Conservation (phyloP, 1,140 invertebrate species). For the Drosophila ficusphila region DNA sequence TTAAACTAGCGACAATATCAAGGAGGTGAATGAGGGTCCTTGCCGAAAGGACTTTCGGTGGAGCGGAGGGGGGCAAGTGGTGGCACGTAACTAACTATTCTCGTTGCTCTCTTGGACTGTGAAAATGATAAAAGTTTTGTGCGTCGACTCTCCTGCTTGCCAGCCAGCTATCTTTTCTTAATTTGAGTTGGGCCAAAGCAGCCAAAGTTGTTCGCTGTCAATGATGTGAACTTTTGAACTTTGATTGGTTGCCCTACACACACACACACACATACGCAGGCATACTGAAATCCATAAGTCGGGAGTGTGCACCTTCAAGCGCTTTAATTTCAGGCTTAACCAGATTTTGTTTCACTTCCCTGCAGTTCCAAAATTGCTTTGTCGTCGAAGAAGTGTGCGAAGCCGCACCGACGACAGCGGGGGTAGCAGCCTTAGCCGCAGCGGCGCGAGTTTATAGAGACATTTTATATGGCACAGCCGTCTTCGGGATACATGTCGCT, state of each 20-base stretch:
- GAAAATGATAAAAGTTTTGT: constrained; percentile 77
- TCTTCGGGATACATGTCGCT: too few species aligned
- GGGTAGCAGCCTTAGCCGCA: too few species aligned
- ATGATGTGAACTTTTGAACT: constrained; percentile 78
- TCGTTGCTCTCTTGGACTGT: constrained; percentile 49
- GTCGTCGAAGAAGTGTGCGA: too few species aligned
- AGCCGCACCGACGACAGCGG: too few species aligned
- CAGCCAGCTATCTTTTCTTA: constrained; percentile 65
- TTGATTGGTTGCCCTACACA: constrained; percentile 62
- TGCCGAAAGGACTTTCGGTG: background rate
- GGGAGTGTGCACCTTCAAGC: background rate
- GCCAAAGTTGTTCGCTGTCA: constrained; percentile 65
- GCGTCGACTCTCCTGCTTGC: constrained; percentile 36
- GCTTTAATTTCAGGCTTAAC: constrained; percentile 17
- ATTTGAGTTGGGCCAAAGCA: constrained; percentile 64
- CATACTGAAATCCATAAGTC: background rate
- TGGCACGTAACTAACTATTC: constrained; percentile 51
- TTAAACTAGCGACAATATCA: constrained; percentile 38
- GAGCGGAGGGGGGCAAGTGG: constrained; percentile 2
- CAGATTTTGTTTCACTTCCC: background rate
- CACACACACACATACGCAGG: background rate
- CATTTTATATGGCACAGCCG: too few species aligned
- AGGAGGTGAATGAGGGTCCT: background rate
- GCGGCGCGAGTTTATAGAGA: too few species aligned
- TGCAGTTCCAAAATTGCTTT: too few species aligned